phyloP scores from a whole-genome alignment of 1,140 invertebrate genomes.

The Leptestheria dahalacensis region DNA sequence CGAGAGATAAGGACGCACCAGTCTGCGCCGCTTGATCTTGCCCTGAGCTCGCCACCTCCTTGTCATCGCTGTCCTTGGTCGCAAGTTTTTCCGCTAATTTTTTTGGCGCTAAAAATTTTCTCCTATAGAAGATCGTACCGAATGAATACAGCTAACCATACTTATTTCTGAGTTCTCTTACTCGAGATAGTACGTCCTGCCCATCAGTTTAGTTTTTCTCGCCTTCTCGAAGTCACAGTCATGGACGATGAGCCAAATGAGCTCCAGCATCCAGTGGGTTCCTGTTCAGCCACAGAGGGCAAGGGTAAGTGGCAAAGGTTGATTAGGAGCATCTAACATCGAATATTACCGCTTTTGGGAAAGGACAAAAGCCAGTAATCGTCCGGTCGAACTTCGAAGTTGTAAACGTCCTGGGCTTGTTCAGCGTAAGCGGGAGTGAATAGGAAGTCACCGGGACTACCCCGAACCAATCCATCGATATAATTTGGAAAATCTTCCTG shows the following conservation, averaged over 20 bases:
- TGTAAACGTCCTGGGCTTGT: slow-evolving; percentile 24
- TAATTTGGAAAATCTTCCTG: slow-evolving; percentile 9
- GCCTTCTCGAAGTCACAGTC: slow-evolving; percentile 50
- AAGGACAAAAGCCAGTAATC: slow-evolving; percentile 38
- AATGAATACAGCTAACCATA: too few relatives aligned
- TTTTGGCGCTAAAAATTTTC: neutral
- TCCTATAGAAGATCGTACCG: too few relatives aligned
- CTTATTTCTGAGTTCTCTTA: too few relatives aligned
- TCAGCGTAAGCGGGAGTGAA: slow-evolving; percentile 23
- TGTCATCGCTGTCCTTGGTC: neutral
- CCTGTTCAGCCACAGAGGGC: slow-evolving; percentile 38
- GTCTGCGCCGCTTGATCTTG: neutral
- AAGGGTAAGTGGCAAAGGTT: too few relatives aligned
- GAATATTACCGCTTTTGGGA: slow-evolving; percentile 34
- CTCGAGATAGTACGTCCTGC: neutral
- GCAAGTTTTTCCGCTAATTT: neutral
- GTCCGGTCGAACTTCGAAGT: slow-evolving; percentile 31
- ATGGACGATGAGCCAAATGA: slow-evolving; percentile 59
- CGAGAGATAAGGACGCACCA: neutral
- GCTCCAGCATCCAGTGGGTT: slow-evolving; percentile 70
- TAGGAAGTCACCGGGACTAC: slow-evolving; percentile 11
- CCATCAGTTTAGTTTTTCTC: neutral
- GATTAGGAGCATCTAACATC: too few relatives aligned
- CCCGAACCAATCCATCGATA: slow-evolving; percentile 4
- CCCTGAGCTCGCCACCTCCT: too few relatives aligned